These are phyloP conservation scores for Brienomyrus brachyistius DNA, from an alignment of 2,113 vertebrate genomes.

Conservation along the genomic window DNA sequence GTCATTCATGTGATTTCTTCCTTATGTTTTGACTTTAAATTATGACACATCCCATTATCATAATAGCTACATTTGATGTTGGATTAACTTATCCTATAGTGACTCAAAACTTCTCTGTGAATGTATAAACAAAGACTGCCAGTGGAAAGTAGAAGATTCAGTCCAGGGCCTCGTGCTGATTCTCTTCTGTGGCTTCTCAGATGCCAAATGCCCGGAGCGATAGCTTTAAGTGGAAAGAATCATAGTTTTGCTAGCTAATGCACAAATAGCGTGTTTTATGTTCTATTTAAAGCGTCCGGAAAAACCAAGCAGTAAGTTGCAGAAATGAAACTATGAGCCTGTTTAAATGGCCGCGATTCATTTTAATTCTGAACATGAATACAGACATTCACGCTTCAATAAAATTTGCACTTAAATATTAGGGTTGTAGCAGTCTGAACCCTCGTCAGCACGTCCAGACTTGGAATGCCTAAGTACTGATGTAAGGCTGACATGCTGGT, in stretches of 20 bases:
- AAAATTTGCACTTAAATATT: background rate
- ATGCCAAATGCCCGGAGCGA: background rate
- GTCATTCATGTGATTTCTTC: background rate
- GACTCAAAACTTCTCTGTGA: conserved; percentile 2
- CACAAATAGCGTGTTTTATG: background rate
- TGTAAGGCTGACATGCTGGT: background rate
- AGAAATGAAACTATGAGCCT: background rate
- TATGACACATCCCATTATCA: background rate
- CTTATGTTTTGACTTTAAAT: conserved; percentile 1
- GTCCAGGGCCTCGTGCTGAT: background rate
- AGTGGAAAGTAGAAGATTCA: background rate
- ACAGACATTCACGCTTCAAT: conserved; percentile 1
- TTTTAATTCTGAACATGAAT: conserved; percentile 2
- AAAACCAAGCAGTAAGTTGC: background rate
- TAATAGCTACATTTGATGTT: conserved; percentile 11
- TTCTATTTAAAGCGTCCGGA: background rate
- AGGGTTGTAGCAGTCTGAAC: background rate
- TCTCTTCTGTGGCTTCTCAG: background rate
- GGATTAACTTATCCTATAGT: conserved; percentile 1
- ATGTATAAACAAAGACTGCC: conserved; percentile 1
- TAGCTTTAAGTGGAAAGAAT: background rate
- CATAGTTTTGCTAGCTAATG: conserved; percentile 2
- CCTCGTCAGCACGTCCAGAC: background rate
- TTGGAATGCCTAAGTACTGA: background rate
- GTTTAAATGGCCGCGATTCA: background rate